Percentiles rank a stretch among this genome's conserved stretches.
phyloP scores from a whole-genome alignment of 2,797 vertebrate genomes.

The Nothura maculosa region DNA sequence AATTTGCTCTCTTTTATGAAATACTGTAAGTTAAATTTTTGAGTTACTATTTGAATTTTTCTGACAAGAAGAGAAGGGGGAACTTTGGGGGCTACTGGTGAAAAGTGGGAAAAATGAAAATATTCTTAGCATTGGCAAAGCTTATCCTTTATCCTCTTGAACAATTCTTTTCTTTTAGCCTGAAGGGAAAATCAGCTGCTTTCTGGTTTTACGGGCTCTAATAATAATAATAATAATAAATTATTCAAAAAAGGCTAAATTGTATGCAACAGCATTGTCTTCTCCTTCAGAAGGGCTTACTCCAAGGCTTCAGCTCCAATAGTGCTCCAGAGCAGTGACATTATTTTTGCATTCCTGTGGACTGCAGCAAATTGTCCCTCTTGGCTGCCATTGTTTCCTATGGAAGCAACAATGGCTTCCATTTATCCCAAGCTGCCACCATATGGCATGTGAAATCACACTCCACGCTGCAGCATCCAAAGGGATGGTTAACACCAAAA shows the following conservation, averaged over 20 bases:
- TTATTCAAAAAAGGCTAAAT: not conserved
- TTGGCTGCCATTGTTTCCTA: constrained; percentile 70
- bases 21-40: not conserved
- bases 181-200: not conserved
- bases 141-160: not conserved
- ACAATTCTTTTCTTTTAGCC: not conserved
- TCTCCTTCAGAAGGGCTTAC: not conserved
- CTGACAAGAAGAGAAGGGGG: not conserved
- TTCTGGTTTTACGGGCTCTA: not conserved
- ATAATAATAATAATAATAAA: not conserved
- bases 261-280: not conserved
- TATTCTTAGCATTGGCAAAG: not conserved
- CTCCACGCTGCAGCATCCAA: not conserved
- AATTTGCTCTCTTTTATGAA: not conserved
- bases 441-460: not conserved
- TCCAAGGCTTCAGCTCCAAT: constrained; percentile 29
- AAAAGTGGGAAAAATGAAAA: not conserved
- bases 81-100: not conserved
- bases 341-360: constrained; percentile 54
- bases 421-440: constrained; percentile 63
- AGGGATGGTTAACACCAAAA: not conserved
- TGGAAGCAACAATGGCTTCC: constrained; percentile 48
- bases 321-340: constrained; percentile 21
- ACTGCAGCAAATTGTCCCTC: constrained; percentile 55
- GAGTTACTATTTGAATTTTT: not conserved